Base-by-base conservation (phyloP, 2,888 invertebrate genomes). In the Geophilus truncorum region DNA sequence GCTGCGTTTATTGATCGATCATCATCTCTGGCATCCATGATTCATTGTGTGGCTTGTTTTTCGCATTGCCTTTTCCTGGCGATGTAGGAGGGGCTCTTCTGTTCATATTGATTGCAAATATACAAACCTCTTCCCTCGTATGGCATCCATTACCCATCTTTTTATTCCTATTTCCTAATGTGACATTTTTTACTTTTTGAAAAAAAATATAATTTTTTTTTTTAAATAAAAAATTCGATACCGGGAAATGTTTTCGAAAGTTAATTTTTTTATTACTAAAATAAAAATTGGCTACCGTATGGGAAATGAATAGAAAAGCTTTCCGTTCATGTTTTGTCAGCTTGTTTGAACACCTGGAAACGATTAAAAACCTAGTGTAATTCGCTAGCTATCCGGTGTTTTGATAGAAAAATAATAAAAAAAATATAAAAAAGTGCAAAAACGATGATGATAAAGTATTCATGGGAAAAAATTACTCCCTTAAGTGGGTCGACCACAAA, bases 21-120 rank as follows among this genome's bases (percentile, higher is more conserved):
- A 62, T 62, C 57, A 62, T 62, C 57, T 62, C 57, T 18, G 57
- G 57, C 57, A 62, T 62, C 57, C 21, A 62, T 62, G 57, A 62
- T 62, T 62, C 57, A 62, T 62, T 62, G 57, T 62, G 57, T 62
- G 57, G 57, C 57, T 62, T 62, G 57, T 62, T 62, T 62, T 62
- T 62, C 57, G 57, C 57, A 62, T 62, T 62, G 57, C 57, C 57
- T 62, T 62, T 62, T 62, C 57, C 57, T 62, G 57, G 57, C 21
- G 21, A 6, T 21, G 57, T 62, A 21, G 57, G 57, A 62, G 57
- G 57, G 57, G 21, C 57, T 23, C 21, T 23, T 21, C 9, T 21
- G 57, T 62, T 62, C 23, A 62, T 62, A 62, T 62, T 62, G 57
- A 62, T 62, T 62, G 57, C 57, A 18, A 62, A 23, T 62, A 62